These are phyloP conservation scores for Erpornis zantholeuca DNA, from an alignment of 2,113 vertebrate genomes.

Conservation along the genomic window DNA sequence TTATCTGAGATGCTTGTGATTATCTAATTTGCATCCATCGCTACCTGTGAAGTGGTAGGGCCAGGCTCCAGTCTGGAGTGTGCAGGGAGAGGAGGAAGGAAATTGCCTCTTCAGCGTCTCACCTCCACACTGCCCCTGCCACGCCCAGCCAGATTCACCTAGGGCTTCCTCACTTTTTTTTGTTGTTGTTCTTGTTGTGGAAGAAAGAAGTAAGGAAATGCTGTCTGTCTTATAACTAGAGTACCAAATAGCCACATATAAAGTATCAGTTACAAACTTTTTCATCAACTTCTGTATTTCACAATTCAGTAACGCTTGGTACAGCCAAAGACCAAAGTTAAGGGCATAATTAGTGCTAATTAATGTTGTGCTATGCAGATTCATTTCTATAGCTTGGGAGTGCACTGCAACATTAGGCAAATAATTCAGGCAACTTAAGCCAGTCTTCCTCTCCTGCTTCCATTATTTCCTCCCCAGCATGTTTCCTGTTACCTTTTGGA, in stretches of 20 bases:
- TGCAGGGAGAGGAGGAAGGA: background rate
- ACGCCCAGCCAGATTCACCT: background rate
- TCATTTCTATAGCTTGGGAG: conserved; percentile 30
- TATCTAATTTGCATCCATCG: background rate
- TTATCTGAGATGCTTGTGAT: background rate
- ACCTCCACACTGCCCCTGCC: background rate
- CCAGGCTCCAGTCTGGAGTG: background rate
- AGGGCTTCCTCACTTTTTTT: background rate
- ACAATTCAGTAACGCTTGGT: background rate
- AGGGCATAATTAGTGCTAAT: conserved; percentile 14
- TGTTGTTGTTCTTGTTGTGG: background rate
- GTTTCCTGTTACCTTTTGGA: background rate
- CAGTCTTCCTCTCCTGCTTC: background rate
- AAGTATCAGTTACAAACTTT: background rate
- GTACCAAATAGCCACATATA: background rate
- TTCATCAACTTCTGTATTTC: background rate
- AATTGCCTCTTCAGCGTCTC: background rate
- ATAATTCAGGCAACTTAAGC: background rate
- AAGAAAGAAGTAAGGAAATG: background rate
- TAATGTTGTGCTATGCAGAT: background rate
- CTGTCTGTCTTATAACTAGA: background rate
- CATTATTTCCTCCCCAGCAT: background rate
- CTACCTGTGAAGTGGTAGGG: background rate
- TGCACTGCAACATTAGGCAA: background rate
- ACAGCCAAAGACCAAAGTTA: background rate